Conservation (phyloP, 1,140 invertebrate genomes). For the Trichomalopsis sarcophagae region DNA sequence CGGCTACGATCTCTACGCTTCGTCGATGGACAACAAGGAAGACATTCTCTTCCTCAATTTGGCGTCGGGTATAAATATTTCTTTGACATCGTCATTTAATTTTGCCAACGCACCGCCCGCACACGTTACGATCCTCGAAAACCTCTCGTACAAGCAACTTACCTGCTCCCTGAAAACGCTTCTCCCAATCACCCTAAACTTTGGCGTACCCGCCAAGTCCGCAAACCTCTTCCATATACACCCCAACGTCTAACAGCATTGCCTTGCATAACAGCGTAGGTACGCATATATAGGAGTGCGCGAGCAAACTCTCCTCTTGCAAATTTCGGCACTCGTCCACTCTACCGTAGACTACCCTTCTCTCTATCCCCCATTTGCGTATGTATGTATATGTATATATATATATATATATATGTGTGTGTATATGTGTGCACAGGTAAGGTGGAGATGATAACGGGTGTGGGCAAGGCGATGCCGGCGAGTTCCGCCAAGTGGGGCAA, state of each 20-base stretch:
- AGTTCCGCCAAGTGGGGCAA: constrained; percentile 80
- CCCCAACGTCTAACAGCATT: no score
- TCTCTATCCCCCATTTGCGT: background rate
- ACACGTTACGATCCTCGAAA: background rate
- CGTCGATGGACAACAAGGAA: constrained; percentile 81
- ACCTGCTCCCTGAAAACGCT: background rate
- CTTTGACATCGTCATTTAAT: no score
- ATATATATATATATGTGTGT: background rate
- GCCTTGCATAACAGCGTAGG: no score
- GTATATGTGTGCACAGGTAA: constrained; percentile 74
- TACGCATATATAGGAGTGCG: background rate
- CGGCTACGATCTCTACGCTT: constrained; percentile 86
- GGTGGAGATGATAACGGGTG: constrained; percentile 87
- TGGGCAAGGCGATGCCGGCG: constrained; percentile 79
- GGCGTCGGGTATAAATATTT: constrained; percentile 77
- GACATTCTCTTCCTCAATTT: constrained; percentile 86
- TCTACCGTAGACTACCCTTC: no score
- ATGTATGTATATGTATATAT: background rate
- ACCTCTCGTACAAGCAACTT: background rate
- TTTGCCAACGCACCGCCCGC: no score
- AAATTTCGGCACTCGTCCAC: constrained; percentile 4
- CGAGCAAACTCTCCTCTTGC: background rate
- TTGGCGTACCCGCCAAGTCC: background rate
- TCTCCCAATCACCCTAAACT: constrained; percentile 4
- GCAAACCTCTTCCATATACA: background rate